phyloP scores from a whole-genome alignment of 2,113 vertebrate species.

The Hemibagrus wyckioides region DNA sequence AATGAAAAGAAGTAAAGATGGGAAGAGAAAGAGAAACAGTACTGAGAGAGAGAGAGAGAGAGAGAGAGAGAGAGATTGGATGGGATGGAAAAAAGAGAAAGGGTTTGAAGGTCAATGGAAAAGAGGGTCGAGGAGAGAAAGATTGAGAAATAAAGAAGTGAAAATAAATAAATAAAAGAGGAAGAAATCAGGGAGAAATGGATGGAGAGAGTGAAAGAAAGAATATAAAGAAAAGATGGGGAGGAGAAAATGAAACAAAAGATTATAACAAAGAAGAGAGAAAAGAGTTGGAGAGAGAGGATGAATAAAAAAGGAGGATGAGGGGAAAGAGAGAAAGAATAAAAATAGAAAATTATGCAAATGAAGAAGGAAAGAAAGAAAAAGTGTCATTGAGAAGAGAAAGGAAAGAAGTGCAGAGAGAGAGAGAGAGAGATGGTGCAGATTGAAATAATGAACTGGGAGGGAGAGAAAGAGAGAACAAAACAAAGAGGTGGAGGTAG shows the following conservation, averaged over 20 bases:
- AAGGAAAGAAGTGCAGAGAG: neutral
- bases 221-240: neutral
- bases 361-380: neutral
- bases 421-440: neutral
- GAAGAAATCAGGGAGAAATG: constrained; percentile 2
- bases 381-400: neutral
- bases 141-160: neutral
- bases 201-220: neutral
- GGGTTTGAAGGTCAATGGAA: neutral
- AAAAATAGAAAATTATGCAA: too few relatives aligned
- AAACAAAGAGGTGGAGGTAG: constrained; percentile 3
- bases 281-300: neutral
- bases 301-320: neutral
- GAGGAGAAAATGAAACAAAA: neutral
- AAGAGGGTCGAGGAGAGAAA: neutral
- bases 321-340: neutral
- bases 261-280: neutral
- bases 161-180: neutral
- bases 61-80: neutral
- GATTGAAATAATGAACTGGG: neutral
- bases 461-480: neutral
- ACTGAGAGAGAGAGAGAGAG: neutral
- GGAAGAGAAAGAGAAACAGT: neutral
- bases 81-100: neutral
- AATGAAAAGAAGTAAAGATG: neutral